Evolutionary conservation across 2,888 invertebrate species (phyloP), one percentile per base, ranked within the genome.

Genomic region (Nephrotoma flavescens): DNA sequence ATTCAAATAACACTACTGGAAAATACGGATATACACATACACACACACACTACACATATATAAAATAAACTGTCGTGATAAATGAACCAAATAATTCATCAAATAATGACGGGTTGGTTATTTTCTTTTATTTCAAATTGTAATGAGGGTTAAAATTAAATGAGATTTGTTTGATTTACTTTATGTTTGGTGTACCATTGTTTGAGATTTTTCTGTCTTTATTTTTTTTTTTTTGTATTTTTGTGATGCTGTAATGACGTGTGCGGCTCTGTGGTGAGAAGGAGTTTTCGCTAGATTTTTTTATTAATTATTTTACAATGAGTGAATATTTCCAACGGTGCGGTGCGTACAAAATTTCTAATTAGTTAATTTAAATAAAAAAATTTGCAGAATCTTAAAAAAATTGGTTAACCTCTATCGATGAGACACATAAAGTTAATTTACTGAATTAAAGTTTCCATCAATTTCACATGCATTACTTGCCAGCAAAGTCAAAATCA

Each of bases 71-170:
- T 92, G 91, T 92, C 92, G 91, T 90, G 90, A 89, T 91, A 92
- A 92, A 92, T 92, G 91, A 92, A 91, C 91, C 92, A 90, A 91
- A 92, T 92, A 92, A 92, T 91, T 91, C 90, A 91, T 91, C 91
- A 91, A 91, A 91, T 91, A 91, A 89, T 90, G 89, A 90, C 90
- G 90, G 90, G 91, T 91, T 92, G 91, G 91, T 92, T 92, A 90
- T 91, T 90, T 90, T 71, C 71, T 71, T 71, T 71, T 52, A 52
- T 52, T 52, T 52, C 52, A 52, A 52, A 52, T 71, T 71, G 71
- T 71, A 71, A 52, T 52, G 71, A 71, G 71, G 71, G 71, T 71
- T 71, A 71, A 71, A 71, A 71, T 71, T 71, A 71, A 71, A 71
- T 71, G 11, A 71, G 71, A 71, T 71, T 71, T 71, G 71, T 71